A percentile compares a stretch with the other conserved stretches of the same genome.
phyloP scores from a whole-genome alignment of 92 coral and sea anemone genomes.

The Parazoanthus darwini region DNA sequence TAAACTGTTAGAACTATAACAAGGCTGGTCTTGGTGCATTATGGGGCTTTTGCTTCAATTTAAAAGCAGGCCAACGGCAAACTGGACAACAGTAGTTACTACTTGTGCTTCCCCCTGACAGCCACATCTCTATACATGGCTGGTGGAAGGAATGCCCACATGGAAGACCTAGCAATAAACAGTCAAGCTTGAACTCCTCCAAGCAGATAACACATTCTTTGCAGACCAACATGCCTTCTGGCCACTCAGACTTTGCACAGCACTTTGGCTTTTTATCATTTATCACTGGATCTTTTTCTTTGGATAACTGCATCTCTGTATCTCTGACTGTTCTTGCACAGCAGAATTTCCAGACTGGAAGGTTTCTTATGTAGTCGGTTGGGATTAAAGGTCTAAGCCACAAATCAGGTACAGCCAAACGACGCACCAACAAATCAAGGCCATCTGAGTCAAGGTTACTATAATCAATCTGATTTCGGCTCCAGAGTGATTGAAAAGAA shows the following conservation, averaged over 20 bases:
- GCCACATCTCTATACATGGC: slow-evolving; percentile 86
- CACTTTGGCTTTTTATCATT: slow-evolving; percentile 31
- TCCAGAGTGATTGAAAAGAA: slow-evolving; percentile 72
- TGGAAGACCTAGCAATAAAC: slow-evolving; percentile 80
- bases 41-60: slow-evolving; percentile 54
- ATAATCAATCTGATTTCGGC: slow-evolving; percentile 65
- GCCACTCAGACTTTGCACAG: slow-evolving; percentile 60
- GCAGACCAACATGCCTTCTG: slow-evolving; percentile 69
- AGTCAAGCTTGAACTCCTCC: slow-evolving; percentile 77
- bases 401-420: slow-evolving; percentile 93
- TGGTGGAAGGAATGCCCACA: slow-evolving; percentile 96
- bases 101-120: slow-evolving; percentile 71
- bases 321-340: slow-evolving; percentile 30
- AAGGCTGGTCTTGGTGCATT: slow-evolving; percentile 4
- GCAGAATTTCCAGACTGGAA: slow-evolving; percentile 93
- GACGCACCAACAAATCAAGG: slow-evolving; percentile 85
- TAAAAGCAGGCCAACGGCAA: slow-evolving; percentile 98
- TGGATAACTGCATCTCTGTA: neutral
- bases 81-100: slow-evolving; percentile 90
- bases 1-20: neutral
- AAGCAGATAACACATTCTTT: slow-evolving; percentile 91
- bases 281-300: neutral
- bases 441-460: slow-evolving; percentile 81
- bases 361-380: slow-evolving; percentile 84
- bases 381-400: slow-evolving; percentile 97